phyloP scores from a whole-genome alignment of 2,888 invertebrate species.

The Plagodis pulveraria region DNA sequence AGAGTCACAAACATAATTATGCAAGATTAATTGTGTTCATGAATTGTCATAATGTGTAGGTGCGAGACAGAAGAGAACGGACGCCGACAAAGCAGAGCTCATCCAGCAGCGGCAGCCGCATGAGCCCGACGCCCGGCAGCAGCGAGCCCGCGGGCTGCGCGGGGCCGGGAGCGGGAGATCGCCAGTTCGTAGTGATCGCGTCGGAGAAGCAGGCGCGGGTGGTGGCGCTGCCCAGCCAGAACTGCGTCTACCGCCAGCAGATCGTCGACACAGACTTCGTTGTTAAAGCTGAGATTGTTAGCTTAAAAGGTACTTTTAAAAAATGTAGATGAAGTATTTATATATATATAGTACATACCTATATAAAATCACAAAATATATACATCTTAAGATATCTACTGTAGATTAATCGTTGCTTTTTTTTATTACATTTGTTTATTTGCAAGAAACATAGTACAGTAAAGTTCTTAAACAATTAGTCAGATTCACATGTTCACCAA shows the following conservation, averaged over 20 bases:
- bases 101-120: constrained; percentile 86
- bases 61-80: constrained; percentile 74
- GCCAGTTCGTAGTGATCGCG: constrained; percentile 96
- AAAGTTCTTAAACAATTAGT: too few relatives aligned
- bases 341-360: too few relatives aligned
- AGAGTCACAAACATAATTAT: too few relatives aligned
- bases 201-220: constrained; percentile 98
- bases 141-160: constrained; percentile 39
- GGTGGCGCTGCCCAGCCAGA: constrained; percentile 97
- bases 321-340: too few relatives aligned
- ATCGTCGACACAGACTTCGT: constrained; percentile 97
- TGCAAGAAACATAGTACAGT: too few relatives aligned
- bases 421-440: too few relatives aligned
- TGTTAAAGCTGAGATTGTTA: constrained; percentile 96
- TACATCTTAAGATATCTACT: too few relatives aligned
- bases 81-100: constrained; percentile 87
- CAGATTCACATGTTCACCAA: too few relatives aligned
- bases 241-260: constrained; percentile 96
- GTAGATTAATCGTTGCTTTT: too few relatives aligned
- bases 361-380: too few relatives aligned
- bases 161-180: constrained; percentile 84
- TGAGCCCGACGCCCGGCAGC: constrained; percentile 89
- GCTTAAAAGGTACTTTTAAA: constrained; percentile 90
- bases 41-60: constrained; percentile 40
- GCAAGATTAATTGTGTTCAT: too few relatives aligned